Percentiles rank a stretch among this genome's conserved stretches.
phyloP scores from a whole-genome alignment of 2,113 vertebrate species.

The Macrotus californicus region DNA sequence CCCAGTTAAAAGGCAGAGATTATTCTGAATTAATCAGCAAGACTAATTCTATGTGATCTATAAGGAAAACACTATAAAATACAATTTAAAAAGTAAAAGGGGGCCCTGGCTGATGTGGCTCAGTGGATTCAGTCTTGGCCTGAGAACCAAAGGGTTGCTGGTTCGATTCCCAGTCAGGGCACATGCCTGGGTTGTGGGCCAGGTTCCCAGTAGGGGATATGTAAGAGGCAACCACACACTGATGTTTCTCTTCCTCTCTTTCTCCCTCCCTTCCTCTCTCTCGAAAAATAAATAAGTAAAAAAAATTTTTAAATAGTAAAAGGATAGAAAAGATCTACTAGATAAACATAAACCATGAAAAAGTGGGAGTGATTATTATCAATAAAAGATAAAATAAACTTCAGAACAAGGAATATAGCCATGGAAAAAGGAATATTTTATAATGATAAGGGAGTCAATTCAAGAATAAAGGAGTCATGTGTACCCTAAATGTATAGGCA shows the following conservation, averaged over 20 bases:
- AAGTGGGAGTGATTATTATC: background rate
- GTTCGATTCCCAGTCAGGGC: no score
- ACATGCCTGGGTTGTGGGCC: no score
- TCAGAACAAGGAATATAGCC: background rate
- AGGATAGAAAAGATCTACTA: background rate
- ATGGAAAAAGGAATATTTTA: background rate
- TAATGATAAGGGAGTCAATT: background rate
- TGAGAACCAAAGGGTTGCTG: no score
- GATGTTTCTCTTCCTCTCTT: no score
- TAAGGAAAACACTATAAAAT: background rate
- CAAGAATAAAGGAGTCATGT: background rate
- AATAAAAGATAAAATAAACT: background rate
- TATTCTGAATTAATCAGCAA: background rate
- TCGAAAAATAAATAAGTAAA: no score
- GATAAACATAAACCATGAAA: background rate
- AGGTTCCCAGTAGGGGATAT: no score
- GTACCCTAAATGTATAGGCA: background rate
- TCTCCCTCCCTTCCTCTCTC: no score
- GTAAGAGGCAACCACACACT: no score
- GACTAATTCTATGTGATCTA: background rate
- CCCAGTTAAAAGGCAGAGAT: background rate
- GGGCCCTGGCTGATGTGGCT: no score
- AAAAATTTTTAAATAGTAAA: no score
- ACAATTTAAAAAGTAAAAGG: constrained; percentile 1
- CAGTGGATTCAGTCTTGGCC: no score